Base-by-base conservation (phyloP, 2,797 vertebrate genomes). In the Tapirus indicus region DNA sequence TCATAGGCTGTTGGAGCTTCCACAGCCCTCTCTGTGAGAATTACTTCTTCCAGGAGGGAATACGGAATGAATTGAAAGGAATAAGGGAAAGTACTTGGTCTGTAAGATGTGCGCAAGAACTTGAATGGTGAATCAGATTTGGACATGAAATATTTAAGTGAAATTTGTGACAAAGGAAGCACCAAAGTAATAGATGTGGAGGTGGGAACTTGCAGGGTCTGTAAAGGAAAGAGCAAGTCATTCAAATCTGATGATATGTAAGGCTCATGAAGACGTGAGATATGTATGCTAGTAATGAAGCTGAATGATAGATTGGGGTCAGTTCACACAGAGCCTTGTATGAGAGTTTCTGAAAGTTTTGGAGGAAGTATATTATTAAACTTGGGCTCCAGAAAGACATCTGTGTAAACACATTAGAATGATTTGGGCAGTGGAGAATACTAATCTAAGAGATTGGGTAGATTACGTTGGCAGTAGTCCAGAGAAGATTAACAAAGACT, bases 91-190 rank as follows among this genome's bases (percentile, higher is more conserved):
- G 5, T 79, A 0, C 20, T 49, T 95, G 41, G 27, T 90, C 35
- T 88, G 12, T 96, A 66, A 88, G 41, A 68, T 91, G 27, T 89
- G 58, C 89, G 9, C 66, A 95, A 77, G 44, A 94, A 66, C 54
- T 85, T 89, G 71, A 90, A 47, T 97, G 47, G 13, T 84, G 62
- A 85, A 74, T 91, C 25, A 97, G 32, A 93, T 84, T 91, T 95
- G 35, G 20, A 75, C 12, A 18, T 88, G n/a, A 94, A 83, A 86
- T 92, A 38, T 29, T 0, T 88, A 69, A 58, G 41, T 93, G 82
- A 75, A 87, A 71, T 71, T 79, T 88, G 54, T 92, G 44, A 69
- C 35, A 64, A 5, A 62, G 16, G 14, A 69, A 79, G 14, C 38
- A 64, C 21, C 49, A 66, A 83, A 90, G 12, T 89, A 82, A 35